Evolutionary conservation across 2,888 invertebrate genomes (phyloP).

Genomic region (Protula sp.): DNA sequence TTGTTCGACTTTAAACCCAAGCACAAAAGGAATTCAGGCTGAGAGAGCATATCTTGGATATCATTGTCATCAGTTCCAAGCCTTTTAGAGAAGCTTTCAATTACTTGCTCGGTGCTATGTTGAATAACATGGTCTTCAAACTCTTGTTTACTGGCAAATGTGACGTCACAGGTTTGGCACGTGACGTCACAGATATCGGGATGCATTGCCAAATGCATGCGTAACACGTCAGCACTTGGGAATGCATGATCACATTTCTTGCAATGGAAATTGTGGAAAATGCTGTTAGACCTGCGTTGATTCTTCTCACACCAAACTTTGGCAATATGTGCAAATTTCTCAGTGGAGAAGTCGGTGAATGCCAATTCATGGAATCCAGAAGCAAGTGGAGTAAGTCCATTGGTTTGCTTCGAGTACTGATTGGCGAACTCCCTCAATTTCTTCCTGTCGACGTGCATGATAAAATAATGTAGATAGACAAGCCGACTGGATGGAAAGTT

Average conservation of each 20-base stretch:
- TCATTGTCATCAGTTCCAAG: slow-evolving; percentile 24
- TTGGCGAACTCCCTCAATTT: no score
- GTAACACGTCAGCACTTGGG: slow-evolving; percentile 47
- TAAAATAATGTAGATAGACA: background rate
- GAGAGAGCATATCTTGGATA: slow-evolving; percentile 27
- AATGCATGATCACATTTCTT: slow-evolving; percentile 47
- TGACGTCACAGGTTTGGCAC: slow-evolving; percentile 58
- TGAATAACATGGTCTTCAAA: slow-evolving; percentile 42
- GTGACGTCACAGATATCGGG: slow-evolving; percentile 34
- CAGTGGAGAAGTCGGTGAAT: slow-evolving; percentile 69
- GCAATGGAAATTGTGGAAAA: slow-evolving; percentile 47
- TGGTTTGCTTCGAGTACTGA: background rate
- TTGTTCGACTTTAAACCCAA: slow-evolving; percentile 12
- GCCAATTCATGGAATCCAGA: slow-evolving; percentile 52
- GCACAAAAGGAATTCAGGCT: slow-evolving; percentile 22
- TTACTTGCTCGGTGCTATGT: slow-evolving; percentile 27
- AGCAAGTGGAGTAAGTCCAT: background rate
- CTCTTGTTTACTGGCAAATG: slow-evolving; percentile 59
- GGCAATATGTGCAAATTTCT: slow-evolving; percentile 74
- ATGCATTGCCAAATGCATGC: slow-evolving; percentile 44
- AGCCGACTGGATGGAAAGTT: background rate
- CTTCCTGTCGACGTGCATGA: no score
- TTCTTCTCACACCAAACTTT: slow-evolving; percentile 68
- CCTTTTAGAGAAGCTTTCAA: slow-evolving; percentile 12
- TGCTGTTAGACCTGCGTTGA: slow-evolving; percentile 33